Evolutionary conservation across 2,888 invertebrate genomes (phyloP).

Genomic region (Philopedon plagiatum): DNA sequence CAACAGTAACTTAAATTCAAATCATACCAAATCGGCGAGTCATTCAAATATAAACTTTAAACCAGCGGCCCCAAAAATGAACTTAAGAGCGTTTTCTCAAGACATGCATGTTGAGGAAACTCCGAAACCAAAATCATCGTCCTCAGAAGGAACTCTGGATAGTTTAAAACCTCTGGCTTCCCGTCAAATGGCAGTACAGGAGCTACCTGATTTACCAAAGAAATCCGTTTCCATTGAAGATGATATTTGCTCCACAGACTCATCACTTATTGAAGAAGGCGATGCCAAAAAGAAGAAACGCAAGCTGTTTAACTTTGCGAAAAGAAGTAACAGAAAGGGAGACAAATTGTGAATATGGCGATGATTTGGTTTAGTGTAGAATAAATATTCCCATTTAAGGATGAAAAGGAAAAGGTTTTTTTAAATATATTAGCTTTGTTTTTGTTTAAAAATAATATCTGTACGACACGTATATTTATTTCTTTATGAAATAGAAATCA

Average conservation of each 20-base stretch:
- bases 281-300: conserved; percentile 75
- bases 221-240: conserved; percentile 72
- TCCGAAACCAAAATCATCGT: conserved; percentile 65
- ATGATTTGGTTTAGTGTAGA: neutral
- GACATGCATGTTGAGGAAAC: conserved; percentile 67
- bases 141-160: conserved; percentile 41
- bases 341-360: conserved; percentile 36
- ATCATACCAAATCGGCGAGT: conserved; percentile 61
- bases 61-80: conserved; percentile 56
- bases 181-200: conserved; percentile 28
- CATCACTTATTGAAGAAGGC: conserved; percentile 78
- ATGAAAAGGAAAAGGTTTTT: neutral
- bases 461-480: no score
- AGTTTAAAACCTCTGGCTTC: neutral
- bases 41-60: conserved; percentile 63
- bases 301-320: conserved; percentile 76
- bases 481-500: no score
- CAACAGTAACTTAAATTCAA: conserved; percentile 43
- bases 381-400: conserved; percentile 10
- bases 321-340: conserved; percentile 63
- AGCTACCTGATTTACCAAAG: conserved; percentile 30
- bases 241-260: conserved; percentile 79
- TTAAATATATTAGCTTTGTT: neutral
- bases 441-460: no score
- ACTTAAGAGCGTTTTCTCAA: conserved; percentile 71